Evolutionary conservation across 2,797 vertebrate species (phyloP), one percentile per base, ranked within the genome.

Genomic region (Scolopax bukidnonensis): DNA sequence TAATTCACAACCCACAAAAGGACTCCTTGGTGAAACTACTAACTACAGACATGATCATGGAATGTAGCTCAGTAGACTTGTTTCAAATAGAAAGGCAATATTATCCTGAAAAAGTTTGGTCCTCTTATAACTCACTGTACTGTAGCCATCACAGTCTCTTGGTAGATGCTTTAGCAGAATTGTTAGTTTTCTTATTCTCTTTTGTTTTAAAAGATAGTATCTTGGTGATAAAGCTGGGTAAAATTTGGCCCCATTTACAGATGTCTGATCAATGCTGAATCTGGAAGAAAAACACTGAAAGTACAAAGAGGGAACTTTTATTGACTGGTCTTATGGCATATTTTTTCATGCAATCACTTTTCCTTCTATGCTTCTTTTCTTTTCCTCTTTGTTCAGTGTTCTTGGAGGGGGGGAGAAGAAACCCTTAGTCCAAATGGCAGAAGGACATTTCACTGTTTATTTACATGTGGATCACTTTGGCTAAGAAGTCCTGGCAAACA

Each of bases 71-170:
- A 98, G 97, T 98, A 97, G 96, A 97, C 97, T 98, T 96, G 92
- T 98, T 98, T 98, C 97, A 96, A 95, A 98, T 96, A 98, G 67
- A 98, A 98, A 98, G 98, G 98, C 98, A 98, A 98, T 96, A 93
- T 98, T 98, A 98, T 97, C 98, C 93, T 97, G 97, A 97, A 98
- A 98, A 97, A 86, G 95, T 98, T 98, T 99, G 98, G 98, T 99
- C 98, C 98, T 98, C 97, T 98, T 92, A 87, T 63, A 96, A 97
- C 97, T 98, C 96, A 97, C 97, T 98, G 93, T 96, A 97, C 97
- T 95, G 96, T 96, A 98, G 97, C 97, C 93, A 97, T 95, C 98
- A 96, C 84, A 92, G 94, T 98, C 94, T 96, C 71, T 97, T 97
- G 86, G 80, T 75, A 95, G 96, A 94, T 88, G 87, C 92, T 96